These are phyloP conservation scores for Sparidentex hasta DNA, from an alignment of 2,797 vertebrate genomes.

Conservation along the genomic window DNA sequence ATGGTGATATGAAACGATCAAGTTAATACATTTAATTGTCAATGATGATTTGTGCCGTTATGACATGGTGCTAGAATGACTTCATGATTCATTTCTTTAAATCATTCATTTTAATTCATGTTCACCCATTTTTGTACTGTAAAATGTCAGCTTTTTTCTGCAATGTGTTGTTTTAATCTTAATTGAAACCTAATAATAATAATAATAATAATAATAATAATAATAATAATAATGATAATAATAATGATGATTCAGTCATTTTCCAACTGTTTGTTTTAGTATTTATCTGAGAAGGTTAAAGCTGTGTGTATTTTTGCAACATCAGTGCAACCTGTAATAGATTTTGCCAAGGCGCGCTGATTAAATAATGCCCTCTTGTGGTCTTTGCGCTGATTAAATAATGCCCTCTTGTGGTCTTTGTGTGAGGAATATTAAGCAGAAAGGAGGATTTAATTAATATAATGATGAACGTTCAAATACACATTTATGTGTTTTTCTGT, in stretches of 20 bases:
- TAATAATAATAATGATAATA: background rate
- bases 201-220: slow-evolving; percentile 1
- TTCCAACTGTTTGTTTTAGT: background rate
- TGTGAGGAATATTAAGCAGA: slow-evolving; percentile 38
- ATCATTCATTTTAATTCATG: background rate
- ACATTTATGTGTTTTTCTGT: background rate
- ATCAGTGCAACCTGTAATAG: slow-evolving; percentile 17
- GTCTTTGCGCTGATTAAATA: slow-evolving; percentile 59
- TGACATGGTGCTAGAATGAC: background rate
- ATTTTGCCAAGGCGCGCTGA: slow-evolving; percentile 31
- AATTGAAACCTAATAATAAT: background rate
- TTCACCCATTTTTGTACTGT: background rate
- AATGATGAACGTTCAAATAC: slow-evolving; percentile 12
- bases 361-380: slow-evolving; percentile 65
- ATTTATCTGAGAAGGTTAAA: slow-evolving; percentile 13
- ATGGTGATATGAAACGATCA: background rate
- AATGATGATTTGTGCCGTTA: background rate
- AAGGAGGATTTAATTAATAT: slow-evolving; percentile 30
- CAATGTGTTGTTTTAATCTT: background rate
- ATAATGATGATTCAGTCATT: background rate
- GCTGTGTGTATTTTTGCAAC: background rate
- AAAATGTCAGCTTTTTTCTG: background rate
- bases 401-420: slow-evolving; percentile 61
- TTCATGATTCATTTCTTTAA: background rate
- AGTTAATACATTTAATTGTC: slow-evolving; percentile 14